A percentile compares a stretch with the other conserved stretches of the same genome.
These are phyloP conservation scores for Pterocles orientalis DNA, from an alignment of 2,113 vertebrate species.

Conservation along the genomic window DNA sequence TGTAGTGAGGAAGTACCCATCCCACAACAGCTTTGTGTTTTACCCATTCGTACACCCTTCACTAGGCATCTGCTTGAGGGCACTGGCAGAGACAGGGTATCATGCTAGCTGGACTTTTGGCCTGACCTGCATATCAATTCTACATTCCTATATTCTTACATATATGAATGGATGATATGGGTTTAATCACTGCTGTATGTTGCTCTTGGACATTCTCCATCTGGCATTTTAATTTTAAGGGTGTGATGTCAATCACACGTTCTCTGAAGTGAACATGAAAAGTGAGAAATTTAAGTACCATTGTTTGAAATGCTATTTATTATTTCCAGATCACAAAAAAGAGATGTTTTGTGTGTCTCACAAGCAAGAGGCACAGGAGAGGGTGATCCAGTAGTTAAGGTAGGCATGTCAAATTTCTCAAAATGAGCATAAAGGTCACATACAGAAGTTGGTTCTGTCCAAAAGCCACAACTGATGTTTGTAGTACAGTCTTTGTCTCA, in stretches of 20 bases:
- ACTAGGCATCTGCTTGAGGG: background rate
- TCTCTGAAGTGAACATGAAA: background rate
- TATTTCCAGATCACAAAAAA: background rate
- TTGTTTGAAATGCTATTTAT: conserved; percentile 17
- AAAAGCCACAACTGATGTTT: background rate
- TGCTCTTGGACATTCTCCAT: background rate
- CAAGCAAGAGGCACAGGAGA: background rate
- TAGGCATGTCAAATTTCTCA: background rate
- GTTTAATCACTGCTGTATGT: background rate
- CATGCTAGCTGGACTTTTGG: background rate
- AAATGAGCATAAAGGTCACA: background rate
- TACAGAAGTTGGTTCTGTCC: background rate
- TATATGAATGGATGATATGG: background rate
- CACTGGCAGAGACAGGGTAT: background rate
- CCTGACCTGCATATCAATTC: background rate
- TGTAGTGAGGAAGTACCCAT: background rate
- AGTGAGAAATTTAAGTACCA: background rate
- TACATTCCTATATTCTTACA: background rate
- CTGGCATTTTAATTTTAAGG: background rate
- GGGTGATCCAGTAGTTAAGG: background rate
- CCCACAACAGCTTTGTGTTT: background rate
- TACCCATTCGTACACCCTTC: background rate
- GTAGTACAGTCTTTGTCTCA: background rate
- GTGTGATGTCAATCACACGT: background rate
- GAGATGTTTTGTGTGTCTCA: background rate